These are phyloP conservation scores for Scaptomyza tumidula DNA, from an alignment of 2,888 invertebrate genomes.

Conservation along the genomic window DNA sequence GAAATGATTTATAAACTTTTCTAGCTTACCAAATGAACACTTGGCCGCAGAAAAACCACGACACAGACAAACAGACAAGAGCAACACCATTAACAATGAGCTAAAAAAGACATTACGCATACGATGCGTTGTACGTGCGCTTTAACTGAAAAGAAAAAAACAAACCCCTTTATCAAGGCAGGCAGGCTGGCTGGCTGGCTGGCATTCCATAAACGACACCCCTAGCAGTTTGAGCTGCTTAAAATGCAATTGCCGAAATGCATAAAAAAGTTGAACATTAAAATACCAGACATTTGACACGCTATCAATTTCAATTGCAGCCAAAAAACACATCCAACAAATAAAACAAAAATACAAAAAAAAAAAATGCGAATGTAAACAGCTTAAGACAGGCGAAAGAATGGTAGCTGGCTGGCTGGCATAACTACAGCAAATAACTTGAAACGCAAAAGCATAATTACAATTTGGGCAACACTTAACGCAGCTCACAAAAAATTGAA, in stretches of 20 bases:
- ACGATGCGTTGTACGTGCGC: constrained; percentile 53
- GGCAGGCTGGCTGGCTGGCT: constrained; percentile 3
- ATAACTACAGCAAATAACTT: constrained; percentile 65
- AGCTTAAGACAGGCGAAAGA: constrained; percentile 25
- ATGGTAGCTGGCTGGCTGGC: constrained; percentile 14
- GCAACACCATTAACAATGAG: neutral
- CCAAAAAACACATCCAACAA: constrained; percentile 22
- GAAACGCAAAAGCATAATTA: constrained; percentile 75
- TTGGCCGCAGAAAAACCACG: constrained; percentile 38
- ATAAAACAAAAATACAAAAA: constrained; percentile 28
- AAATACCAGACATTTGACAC: constrained; percentile 50
- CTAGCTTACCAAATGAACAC: constrained; percentile 54
- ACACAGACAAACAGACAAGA: constrained; percentile 7
- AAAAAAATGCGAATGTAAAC: constrained; percentile 39
- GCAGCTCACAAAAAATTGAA: constrained; percentile 52
- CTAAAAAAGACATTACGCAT: constrained; percentile 66
- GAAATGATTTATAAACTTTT: constrained; percentile 77
- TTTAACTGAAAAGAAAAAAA: constrained; percentile 4
- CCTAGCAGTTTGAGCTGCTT: constrained; percentile 47
- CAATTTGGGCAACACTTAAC: constrained; percentile 77
- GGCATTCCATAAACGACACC: constrained; percentile 27
- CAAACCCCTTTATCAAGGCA: constrained; percentile 13
- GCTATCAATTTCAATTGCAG: constrained; percentile 69
- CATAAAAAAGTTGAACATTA: constrained; percentile 27
- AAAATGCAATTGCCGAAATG: constrained; percentile 76